phyloP scores from a whole-genome alignment of 2,888 invertebrate species.

The Merodon equestris region DNA sequence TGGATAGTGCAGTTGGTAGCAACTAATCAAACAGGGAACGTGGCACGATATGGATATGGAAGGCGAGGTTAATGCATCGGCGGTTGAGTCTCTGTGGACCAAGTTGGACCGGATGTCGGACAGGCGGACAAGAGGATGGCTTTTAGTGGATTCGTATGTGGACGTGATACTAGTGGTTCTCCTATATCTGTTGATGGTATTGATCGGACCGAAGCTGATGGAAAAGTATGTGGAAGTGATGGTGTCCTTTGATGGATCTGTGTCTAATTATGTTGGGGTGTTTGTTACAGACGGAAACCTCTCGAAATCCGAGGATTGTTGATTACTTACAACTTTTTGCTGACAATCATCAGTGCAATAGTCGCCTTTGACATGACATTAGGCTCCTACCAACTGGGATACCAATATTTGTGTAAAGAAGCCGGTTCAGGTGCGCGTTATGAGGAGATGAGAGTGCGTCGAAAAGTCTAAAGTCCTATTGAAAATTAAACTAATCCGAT shows the following conservation, averaged over 20 bases:
- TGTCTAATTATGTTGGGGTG: background rate
- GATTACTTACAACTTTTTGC: constrained; percentile 90
- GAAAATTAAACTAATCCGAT: background rate
- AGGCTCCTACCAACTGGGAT: constrained; percentile 86
- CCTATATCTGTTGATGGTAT: constrained; percentile 87
- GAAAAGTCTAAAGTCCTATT: background rate
- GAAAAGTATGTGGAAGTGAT: constrained; percentile 79
- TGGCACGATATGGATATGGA: too few relatives aligned
- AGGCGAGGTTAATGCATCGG: too few relatives aligned
- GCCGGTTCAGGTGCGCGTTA: constrained; percentile 87
- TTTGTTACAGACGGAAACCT: constrained; percentile 81
- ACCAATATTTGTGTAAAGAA: constrained; percentile 93
- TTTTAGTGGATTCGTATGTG: constrained; percentile 88
- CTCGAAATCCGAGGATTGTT: constrained; percentile 87
- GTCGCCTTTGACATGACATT: constrained; percentile 88
- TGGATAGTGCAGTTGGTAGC: too few relatives aligned
- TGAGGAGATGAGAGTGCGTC: constrained; percentile 88
- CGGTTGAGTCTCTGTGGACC: constrained; percentile 6
- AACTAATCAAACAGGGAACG: too few relatives aligned
- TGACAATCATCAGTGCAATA: constrained; percentile 90
- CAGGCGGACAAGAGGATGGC: constrained; percentile 90
- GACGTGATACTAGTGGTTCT: constrained; percentile 86
- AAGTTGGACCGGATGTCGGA: constrained; percentile 79
- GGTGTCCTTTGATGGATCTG: background rate
- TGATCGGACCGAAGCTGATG: constrained; percentile 91